Evolutionary conservation across 2,888 invertebrate genomes (phyloP).

Genomic region (Heliconius sara): DNA sequence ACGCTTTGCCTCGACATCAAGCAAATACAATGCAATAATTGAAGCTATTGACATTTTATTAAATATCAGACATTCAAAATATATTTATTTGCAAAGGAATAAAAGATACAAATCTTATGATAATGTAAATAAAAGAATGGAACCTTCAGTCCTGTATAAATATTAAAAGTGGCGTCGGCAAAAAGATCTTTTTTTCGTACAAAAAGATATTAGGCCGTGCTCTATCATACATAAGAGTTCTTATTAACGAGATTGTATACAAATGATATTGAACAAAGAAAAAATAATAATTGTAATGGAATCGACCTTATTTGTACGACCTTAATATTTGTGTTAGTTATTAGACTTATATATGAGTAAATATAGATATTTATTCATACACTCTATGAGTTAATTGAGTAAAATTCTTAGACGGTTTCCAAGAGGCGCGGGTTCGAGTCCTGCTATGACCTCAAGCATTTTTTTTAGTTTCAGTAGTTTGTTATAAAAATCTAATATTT

Average conservation of each 20-base stretch:
- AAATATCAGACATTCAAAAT: neutral
- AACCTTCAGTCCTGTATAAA: conserved; percentile 32
- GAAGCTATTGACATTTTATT: neutral
- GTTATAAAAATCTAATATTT: too few relatives aligned
- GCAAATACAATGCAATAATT: neutral
- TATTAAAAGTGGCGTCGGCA: conserved; percentile 21
- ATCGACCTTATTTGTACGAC: conserved; percentile 12
- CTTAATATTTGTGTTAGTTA: neutral
- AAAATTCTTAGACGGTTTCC: neutral
- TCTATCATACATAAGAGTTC: conserved; percentile 25
- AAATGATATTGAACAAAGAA: conserved; percentile 21
- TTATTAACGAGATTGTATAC: conserved; percentile 25
- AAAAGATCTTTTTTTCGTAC: conserved; percentile 5
- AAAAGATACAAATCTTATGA: conserved; percentile 2
- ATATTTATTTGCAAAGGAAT: neutral
- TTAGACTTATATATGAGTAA: neutral
- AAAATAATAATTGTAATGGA: conserved; percentile 22
- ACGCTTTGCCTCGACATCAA: too few relatives aligned
- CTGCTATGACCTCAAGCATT: neutral
- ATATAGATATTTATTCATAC: too few relatives aligned
- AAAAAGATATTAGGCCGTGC: conserved; percentile 30
- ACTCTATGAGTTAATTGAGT: neutral
- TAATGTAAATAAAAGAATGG: conserved; percentile 18
- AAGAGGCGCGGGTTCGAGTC: neutral
- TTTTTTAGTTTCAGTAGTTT: too few relatives aligned